Evolutionary conservation across 2,797 vertebrate genomes (phyloP), one percentile per base, ranked within the genome.

Genomic region (Pampus argenteus): DNA sequence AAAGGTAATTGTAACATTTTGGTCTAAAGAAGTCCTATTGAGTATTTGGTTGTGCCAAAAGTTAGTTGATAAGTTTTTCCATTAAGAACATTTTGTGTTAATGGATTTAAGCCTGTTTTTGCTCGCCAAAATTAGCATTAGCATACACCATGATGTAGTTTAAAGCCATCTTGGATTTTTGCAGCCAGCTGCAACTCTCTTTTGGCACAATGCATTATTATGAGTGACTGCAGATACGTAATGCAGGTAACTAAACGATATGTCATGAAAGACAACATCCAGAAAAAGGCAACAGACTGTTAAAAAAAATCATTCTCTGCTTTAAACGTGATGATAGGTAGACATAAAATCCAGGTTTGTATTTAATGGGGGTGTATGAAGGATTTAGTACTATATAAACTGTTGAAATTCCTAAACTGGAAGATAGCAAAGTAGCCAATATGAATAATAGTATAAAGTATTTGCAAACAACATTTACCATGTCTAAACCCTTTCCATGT

Each of bases 221-320:
- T 28, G 20, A 62, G 68, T 36, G 48, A 74, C 42, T 81, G 64
- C 49, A 73, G 74, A 74, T 45, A 29, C 52, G 78, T 31, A 60
- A 82, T 54, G 60, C 69, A 78, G 62, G 42, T 73, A 74, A 50
- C 49, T 40, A 52, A 74, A 76, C 65, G 75, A 64, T 82, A 50
- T 78, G 60, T 71, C 52, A 74, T 49, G 47, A 83, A 64, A 65
- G 61, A 66, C 70, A 62, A 25, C 68, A 83, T 51, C 63, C 48
- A 76, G 22, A 25, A 48, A 28, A 1, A 44, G 68, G 66, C 64
- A 65, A 79, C 51, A 64, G 55, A 72, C 57, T 76, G 68, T 75
- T 66, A 74, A 23, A 28, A 70, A 17, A n/a, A 31, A 34, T 58
- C 49, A 81, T 63, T 54, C 71, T 29, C 56, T 29, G 26, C 28